Evolutionary conservation across 1,140 invertebrate species (phyloP).

Genomic region (Diprion similis): DNA sequence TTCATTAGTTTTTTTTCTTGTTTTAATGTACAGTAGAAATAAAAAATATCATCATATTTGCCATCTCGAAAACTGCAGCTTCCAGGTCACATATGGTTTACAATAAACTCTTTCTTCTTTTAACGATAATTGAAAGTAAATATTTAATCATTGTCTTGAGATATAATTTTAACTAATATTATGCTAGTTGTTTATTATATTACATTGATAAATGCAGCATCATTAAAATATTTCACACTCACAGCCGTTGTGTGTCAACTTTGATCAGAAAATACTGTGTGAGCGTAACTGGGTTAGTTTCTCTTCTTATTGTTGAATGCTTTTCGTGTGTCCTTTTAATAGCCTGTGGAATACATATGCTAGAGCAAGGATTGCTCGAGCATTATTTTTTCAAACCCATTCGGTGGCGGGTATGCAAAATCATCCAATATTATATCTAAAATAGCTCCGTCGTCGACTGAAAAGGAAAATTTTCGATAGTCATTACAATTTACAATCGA

Average conservation of each 20-base stretch:
- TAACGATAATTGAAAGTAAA: neutral
- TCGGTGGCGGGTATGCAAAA: constrained; percentile 84
- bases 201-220: neutral
- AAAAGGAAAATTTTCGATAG: constrained; percentile 55
- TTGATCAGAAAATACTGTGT: constrained; percentile 8
- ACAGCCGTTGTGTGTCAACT: neutral
- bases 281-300: neutral
- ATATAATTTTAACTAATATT: constrained; percentile 3
- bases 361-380: constrained; percentile 96
- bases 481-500: constrained; percentile 15
- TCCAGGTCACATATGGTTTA: too few species aligned
- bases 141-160: neutral
- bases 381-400: constrained; percentile 96
- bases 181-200: constrained; percentile 9
- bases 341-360: constrained; percentile 37
- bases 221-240: constrained; percentile 4
- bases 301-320: constrained; percentile 22
- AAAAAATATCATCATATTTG: too few species aligned
- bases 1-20: neutral
- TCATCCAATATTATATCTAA: constrained; percentile 92
- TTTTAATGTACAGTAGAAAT: neutral
- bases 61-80: too few species aligned
- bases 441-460: constrained; percentile 97
- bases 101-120: too few species aligned
- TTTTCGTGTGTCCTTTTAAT: neutral